These are phyloP conservation scores for Drosophila mulleri DNA, from an alignment of 2,888 invertebrate genomes.

Conservation along the genomic window DNA sequence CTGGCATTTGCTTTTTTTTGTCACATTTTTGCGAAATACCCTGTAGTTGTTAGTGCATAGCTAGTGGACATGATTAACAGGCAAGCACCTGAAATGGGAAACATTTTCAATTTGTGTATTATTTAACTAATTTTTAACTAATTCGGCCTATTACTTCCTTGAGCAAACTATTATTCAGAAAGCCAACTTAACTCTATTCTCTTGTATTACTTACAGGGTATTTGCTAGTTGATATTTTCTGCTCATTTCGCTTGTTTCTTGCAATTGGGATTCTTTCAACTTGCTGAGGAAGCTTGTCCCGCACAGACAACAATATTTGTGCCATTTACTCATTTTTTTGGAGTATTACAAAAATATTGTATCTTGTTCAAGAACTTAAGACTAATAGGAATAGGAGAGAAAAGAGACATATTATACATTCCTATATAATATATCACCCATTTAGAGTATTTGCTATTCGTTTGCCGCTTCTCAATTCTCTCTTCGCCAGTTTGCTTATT, in stretches of 20 bases:
- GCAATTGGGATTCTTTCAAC: slow-evolving; percentile 36
- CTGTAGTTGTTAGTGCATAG: background rate
- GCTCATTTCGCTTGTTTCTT: background rate
- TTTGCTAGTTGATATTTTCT: background rate
- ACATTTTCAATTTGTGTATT: background rate
- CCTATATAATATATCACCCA: too few species aligned
- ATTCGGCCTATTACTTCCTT: too few species aligned
- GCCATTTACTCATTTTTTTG: slow-evolving; percentile 30
- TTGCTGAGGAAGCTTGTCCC: slow-evolving; percentile 39
- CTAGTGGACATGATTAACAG: background rate
- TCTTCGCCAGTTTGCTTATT: background rate
- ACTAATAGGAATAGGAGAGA: background rate
- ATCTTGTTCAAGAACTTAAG: background rate
- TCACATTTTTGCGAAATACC: slow-evolving; percentile 34
- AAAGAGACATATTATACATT: too few species aligned
- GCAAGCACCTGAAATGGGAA: background rate
- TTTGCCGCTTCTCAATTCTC: background rate
- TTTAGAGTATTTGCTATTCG: slow-evolving; percentile 1
- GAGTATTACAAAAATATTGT: slow-evolving; percentile 14
- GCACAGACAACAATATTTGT: slow-evolving; percentile 35
- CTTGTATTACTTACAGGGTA: background rate
- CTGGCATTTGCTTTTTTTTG: slow-evolving; percentile 47
- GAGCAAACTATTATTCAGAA: too few species aligned
- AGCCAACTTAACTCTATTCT: too few species aligned
- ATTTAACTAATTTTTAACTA: too few species aligned